phyloP scores from a whole-genome alignment of 2,888 invertebrate genomes.

The Cistogaster globosa region DNA sequence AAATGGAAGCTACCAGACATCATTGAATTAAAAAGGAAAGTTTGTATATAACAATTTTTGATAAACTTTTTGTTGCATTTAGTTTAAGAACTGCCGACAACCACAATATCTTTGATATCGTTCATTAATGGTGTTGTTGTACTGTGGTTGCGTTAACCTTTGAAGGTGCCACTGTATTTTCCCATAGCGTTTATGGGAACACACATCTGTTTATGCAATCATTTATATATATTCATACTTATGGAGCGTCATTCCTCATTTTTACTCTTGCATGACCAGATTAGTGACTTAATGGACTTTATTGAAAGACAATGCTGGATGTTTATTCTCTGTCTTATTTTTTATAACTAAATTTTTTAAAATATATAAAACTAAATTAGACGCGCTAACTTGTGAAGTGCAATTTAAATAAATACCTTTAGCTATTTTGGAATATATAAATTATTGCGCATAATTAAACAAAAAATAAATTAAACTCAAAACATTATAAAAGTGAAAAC shows the following conservation, averaged over 20 bases:
- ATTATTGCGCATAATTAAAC: constrained; percentile 31
- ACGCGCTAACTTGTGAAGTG: no score
- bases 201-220: neutral
- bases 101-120: constrained; percentile 60
- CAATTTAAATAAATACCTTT: constrained; percentile 67
- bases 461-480: no score
- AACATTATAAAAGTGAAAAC: no score
- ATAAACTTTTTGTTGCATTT: constrained; percentile 36
- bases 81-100: constrained; percentile 65
- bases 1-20: constrained; percentile 57
- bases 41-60: constrained; percentile 53
- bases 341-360: constrained; percentile 1
- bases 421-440: constrained; percentile 64
- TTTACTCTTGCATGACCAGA: constrained; percentile 68
- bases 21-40: constrained; percentile 72
- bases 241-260: constrained; percentile 68
- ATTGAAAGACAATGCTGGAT: constrained; percentile 44
- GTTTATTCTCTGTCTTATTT: neutral
- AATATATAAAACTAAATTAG: constrained; percentile 34
- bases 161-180: constrained; percentile 35
- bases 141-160: neutral
- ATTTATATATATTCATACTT: constrained; percentile 45
- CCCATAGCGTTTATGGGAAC: constrained; percentile 48
- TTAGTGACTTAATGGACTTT: constrained; percentile 60
- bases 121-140: constrained; percentile 35